Base-by-base conservation (phyloP, 2,113 vertebrate species). In the Nerophis lumbriciformis region DNA sequence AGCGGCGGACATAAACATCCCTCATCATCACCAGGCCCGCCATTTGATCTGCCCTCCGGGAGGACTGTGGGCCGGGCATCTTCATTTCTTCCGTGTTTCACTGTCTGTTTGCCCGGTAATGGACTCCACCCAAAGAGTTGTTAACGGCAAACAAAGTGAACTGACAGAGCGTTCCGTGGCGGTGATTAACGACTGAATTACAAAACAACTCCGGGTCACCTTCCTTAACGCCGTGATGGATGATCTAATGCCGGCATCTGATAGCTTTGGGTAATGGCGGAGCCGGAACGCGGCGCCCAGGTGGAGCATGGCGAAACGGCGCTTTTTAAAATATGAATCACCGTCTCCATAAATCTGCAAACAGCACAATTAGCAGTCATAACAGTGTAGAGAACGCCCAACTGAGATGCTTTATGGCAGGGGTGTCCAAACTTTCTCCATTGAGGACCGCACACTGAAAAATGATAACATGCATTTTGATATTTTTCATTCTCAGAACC, bases 31-130 rank as follows among this genome's bases (percentile, higher is more conserved):
- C 68, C 39, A 6, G 51, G 63, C 71, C 78, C 48, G 76, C 82
- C 73, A 86, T 83, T 84, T 83, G 81, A 86, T 87, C 83, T 80
- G 80, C 86, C 86, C 86, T 87, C 76, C 70, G 83, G 55, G 85
- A 85, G 76, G 76, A 56, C 74, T 75, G 65, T 57, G 65, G 59
- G 52, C 76, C 21, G 75, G 67, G 76, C 79, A 74, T 84, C 85
- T 85, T 76, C 80, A 71, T 78, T 84, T 78, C 76, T 75, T 77
- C 63, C 21, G 63, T 54, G 76, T 75, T 70, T 77, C 72, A 38
- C 67, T 78, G 70, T 78, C 71, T 84, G 84, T 89, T 88, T 87
- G 85, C 83, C 68, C 76, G 45, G 76, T 86, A 85, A 88, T 85
- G 79, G 82, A 86, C 82, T 84, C 79, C 78, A 77, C 81, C 80